Percentiles rank a stretch among this genome's conserved stretches.
Conservation (phyloP, 2,888 invertebrate species). For the Mactromeris polynyma region DNA sequence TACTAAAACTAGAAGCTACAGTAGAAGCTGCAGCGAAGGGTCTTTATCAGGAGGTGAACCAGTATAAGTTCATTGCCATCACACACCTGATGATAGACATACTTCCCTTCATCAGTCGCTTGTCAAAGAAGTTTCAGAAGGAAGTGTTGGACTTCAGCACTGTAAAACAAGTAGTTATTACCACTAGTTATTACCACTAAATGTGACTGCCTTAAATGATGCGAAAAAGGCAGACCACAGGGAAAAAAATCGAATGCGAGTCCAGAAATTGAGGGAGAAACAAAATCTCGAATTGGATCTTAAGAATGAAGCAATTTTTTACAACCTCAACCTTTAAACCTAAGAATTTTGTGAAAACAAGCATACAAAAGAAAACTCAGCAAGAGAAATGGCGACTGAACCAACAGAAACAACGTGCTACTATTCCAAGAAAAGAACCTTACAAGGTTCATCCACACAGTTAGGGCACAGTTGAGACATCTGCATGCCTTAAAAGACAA, state of each 20-base stretch:
- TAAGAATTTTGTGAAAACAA: too few relatives aligned
- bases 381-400: too few relatives aligned
- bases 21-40: conserved; percentile 56
- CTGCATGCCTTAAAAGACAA: conserved; percentile 16
- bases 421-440: too few relatives aligned
- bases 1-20: conserved; percentile 53
- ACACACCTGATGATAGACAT: conserved; percentile 68
- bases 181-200: too few relatives aligned
- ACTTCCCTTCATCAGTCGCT: conserved; percentile 46
- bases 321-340: too few relatives aligned
- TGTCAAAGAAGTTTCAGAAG: conserved; percentile 49
- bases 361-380: too few relatives aligned
- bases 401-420: too few relatives aligned
- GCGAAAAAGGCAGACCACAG: too few relatives aligned
- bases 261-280: too few relatives aligned
- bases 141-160: conserved; percentile 54
- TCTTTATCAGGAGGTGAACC: conserved; percentile 49
- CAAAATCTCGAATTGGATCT: too few relatives aligned
- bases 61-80: conserved; percentile 59
- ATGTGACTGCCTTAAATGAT: conserved; percentile 21
- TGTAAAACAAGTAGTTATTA: conserved; percentile 44
- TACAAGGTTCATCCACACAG: conserved; percentile 21
- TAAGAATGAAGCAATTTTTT: too few relatives aligned
- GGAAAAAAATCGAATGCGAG: too few relatives aligned
- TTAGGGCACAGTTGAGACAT: conserved; percentile 21